phyloP scores from a whole-genome alignment of 2,113 vertebrate species.

The Epinephelus lanceolatus region DNA sequence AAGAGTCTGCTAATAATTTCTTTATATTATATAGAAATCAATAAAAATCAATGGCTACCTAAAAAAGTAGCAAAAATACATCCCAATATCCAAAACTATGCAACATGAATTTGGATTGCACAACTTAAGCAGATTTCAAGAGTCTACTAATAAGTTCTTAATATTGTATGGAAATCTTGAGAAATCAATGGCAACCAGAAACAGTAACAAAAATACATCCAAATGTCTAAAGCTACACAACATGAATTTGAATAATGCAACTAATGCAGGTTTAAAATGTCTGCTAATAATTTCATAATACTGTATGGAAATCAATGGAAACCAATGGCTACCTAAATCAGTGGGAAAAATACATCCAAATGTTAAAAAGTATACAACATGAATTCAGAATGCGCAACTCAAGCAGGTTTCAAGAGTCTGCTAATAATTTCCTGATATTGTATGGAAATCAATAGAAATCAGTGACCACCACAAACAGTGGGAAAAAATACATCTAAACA shows the following conservation, averaged over 20 bases:
- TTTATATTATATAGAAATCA: too few species aligned
- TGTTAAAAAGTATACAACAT: neutral
- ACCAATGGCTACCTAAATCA: neutral
- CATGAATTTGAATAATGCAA: too few species aligned
- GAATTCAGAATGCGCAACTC: too few species aligned
- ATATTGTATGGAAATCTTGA: too few species aligned
- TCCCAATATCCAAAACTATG: neutral
- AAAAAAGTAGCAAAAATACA: neutral
- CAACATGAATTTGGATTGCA: neutral
- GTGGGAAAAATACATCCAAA: neutral
- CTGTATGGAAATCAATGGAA: neutral
- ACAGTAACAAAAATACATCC: too few species aligned
- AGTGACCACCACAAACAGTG: neutral
- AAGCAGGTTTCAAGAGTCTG: neutral
- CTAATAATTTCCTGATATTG: neutral
- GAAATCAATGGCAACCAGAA: too few species aligned
- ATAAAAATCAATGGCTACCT: neutral
- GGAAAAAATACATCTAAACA: neutral
- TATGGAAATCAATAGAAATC: neutral
- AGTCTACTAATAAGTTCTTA: too few species aligned
- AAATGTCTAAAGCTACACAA: too few species aligned
- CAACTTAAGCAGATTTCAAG: neutral
- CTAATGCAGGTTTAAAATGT: too few species aligned
- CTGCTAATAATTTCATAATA: neutral
- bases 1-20: neutral